Evolutionary conservation across 2,797 vertebrate genomes (phyloP).

Genomic region (Bovichtus variegatus): DNA sequence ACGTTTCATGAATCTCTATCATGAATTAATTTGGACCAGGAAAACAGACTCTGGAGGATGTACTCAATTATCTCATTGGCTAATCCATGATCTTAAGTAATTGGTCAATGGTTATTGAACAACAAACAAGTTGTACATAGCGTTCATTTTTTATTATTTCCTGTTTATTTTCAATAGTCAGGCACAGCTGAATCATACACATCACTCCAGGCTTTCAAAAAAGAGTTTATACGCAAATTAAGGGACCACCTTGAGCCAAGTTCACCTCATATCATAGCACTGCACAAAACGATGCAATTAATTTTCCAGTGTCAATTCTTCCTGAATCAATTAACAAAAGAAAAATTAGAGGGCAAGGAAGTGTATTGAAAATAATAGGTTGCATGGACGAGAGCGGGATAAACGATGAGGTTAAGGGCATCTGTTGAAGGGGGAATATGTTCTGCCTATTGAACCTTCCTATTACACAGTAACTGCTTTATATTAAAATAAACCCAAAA

Average conservation of each 20-base stretch:
- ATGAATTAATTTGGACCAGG: constrained; percentile 60
- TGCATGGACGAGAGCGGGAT: background rate
- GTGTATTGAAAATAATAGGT: constrained; percentile 14
- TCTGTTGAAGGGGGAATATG: background rate
- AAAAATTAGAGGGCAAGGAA: constrained; percentile 11
- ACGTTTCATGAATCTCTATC: constrained; percentile 46
- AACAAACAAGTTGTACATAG: background rate
- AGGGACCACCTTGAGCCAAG: constrained; percentile 2
- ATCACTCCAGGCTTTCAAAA: background rate
- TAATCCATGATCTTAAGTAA: constrained; percentile 23
- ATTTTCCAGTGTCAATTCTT: background rate
- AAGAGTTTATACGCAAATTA: constrained; percentile 4
- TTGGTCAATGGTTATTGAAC: constrained; percentile 19
- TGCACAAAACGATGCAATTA: background rate
- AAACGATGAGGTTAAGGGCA: background rate
- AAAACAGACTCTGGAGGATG: constrained; percentile 37
- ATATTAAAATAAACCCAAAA: background rate
- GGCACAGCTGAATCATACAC: background rate
- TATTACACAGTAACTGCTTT: background rate
- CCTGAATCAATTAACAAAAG: constrained; percentile 17
- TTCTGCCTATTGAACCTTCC: background rate
- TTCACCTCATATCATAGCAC: background rate
- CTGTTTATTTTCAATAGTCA: constrained; percentile 2
- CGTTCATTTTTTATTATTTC: background rate
- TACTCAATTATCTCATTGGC: constrained; percentile 29